phyloP scores from a whole-genome alignment of 2,888 invertebrate species.

The Dynastes hyllus region DNA sequence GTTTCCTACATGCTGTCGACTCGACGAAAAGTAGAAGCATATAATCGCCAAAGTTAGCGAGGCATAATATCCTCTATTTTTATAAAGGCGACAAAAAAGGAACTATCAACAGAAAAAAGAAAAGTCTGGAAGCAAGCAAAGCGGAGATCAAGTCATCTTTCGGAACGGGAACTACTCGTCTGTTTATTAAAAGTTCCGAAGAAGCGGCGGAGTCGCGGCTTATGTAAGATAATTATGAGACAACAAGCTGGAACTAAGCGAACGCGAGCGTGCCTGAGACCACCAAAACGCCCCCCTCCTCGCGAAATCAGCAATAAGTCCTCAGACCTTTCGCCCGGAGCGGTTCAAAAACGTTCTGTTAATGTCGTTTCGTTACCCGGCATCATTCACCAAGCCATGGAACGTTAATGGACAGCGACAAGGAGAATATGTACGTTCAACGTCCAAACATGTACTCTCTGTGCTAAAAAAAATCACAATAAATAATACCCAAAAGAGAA shows the following conservation, averaged over 20 bases:
- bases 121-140: not conserved
- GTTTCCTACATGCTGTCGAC: too few relatives aligned
- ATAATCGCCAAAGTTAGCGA: too few relatives aligned
- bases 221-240: conserved; percentile 59
- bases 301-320: conserved; percentile 55
- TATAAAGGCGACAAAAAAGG: not conserved
- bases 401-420: conserved; percentile 59
- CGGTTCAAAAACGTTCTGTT: conserved; percentile 64
- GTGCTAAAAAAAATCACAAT: too few relatives aligned
- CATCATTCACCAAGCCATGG: conserved; percentile 60
- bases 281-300: conserved; percentile 40
- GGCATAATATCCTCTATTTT: not conserved
- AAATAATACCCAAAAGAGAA: too few relatives aligned
- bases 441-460: too few relatives aligned
- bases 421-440: conserved; percentile 55
- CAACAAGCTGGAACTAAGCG: conserved; percentile 54
- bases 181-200: conserved; percentile 59
- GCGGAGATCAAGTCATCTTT: conserved; percentile 15
- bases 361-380: conserved; percentile 65
- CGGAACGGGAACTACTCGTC: conserved; percentile 54
- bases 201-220: conserved; percentile 57
- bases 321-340: conserved; percentile 56
- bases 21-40: too few relatives aligned
- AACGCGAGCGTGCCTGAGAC: conserved; percentile 51
- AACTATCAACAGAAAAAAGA: not conserved